A percentile compares a stretch with the other conserved stretches of the same genome.
Conservation (phyloP, 2,888 invertebrate species). For the Spicauda simplicius region DNA sequence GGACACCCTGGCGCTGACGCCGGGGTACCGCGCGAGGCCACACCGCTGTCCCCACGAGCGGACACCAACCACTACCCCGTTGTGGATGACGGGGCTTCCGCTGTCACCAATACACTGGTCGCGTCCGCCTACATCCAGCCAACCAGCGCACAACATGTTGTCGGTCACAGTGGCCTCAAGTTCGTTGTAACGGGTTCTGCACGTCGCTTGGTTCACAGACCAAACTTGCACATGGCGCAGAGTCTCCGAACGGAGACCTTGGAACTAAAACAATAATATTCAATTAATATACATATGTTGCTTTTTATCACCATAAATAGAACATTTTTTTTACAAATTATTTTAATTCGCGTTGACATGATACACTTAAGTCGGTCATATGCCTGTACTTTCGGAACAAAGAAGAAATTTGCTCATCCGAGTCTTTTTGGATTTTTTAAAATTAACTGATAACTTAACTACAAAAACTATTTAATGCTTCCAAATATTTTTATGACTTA, state of each 20-base stretch:
- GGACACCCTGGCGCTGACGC: constrained; percentile 58
- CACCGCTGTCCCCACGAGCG: constrained; percentile 58
- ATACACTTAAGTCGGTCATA: too few species aligned
- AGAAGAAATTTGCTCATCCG: too few species aligned
- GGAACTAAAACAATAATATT: constrained; percentile 29
- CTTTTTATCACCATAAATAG: too few species aligned
- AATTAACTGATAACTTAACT: too few species aligned
- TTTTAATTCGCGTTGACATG: too few species aligned
- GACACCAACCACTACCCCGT: constrained; percentile 47
- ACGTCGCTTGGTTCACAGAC: constrained; percentile 51
- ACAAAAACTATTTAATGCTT: too few species aligned
- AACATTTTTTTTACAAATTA: too few species aligned
- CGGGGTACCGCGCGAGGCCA: constrained; percentile 48
- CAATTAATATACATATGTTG: too few species aligned
- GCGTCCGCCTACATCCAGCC: constrained; percentile 63
- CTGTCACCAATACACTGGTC: constrained; percentile 68
- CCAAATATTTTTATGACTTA: too few species aligned
- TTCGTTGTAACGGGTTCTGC: constrained; percentile 49
- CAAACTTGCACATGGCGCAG: constrained; percentile 56
- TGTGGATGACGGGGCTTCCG: constrained; percentile 66
- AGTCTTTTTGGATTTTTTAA: too few species aligned
- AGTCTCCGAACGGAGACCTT: constrained; percentile 47
- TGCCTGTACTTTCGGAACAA: too few species aligned
- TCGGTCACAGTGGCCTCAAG: constrained; percentile 48
- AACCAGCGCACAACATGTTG: constrained; percentile 65